Evolutionary conservation across 2,888 invertebrate genomes (phyloP).

Genomic region (Dynastes hyllus): DNA sequence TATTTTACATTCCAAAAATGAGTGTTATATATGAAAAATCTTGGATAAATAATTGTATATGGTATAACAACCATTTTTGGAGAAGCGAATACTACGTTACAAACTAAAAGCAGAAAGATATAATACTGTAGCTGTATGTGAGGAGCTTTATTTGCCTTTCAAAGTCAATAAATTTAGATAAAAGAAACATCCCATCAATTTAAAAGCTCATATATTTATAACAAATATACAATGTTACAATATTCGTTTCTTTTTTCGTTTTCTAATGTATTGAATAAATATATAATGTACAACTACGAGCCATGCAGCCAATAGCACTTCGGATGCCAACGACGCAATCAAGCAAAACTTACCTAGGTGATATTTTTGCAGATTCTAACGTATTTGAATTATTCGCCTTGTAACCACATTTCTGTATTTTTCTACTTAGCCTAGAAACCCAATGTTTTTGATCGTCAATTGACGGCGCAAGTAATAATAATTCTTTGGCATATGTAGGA

Average conservation of each 20-base stretch:
- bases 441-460: slow-evolving; percentile 93
- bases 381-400: slow-evolving; percentile 84
- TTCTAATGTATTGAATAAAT: slow-evolving; percentile 31
- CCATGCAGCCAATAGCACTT: slow-evolving; percentile 35
- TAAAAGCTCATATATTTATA: slow-evolving; percentile 44
- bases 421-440: slow-evolving; percentile 92
- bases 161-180: not conserved
- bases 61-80: not conserved
- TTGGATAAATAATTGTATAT: too few species aligned
- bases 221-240: slow-evolving; percentile 39
- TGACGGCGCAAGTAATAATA: slow-evolving; percentile 90
- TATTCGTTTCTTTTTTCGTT: slow-evolving; percentile 16
- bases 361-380: slow-evolving; percentile 80
- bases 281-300: slow-evolving; percentile 42
- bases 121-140: not conserved
- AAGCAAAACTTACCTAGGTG: slow-evolving; percentile 79
- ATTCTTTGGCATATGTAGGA: slow-evolving; percentile 93
- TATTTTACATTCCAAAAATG: slow-evolving; percentile 7
- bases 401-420: slow-evolving; percentile 95
- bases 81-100: not conserved
- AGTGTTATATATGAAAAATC: not conserved
- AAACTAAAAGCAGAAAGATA: not conserved
- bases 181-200: slow-evolving; percentile 31
- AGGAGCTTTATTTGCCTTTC: not conserved
- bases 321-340: not conserved